These are phyloP conservation scores for Eubasilissa splendida DNA, from an alignment of 2,888 invertebrate genomes.

Conservation along the genomic window DNA sequence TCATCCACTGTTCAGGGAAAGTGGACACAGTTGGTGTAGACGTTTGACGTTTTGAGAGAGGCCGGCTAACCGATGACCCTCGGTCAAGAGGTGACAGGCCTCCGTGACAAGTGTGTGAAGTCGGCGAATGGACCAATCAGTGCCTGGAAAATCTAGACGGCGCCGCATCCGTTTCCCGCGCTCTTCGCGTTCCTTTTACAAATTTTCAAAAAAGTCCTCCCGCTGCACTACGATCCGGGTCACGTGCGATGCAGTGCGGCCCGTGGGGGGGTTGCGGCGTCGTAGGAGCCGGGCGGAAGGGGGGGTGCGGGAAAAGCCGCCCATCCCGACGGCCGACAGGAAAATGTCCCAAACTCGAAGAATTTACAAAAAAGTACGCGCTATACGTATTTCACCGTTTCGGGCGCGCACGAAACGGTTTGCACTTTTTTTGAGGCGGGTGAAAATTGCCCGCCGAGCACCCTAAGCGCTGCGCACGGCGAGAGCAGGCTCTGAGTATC, in stretches of 20 bases:
- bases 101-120: too few species aligned
- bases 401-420: too few species aligned
- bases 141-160: slow-evolving; percentile 1
- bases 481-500: slow-evolving; percentile 41
- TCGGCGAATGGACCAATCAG: too few species aligned
- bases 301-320: slow-evolving; percentile 56
- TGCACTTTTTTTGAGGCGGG: background rate
- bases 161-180: slow-evolving; percentile 62
- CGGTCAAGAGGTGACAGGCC: too few species aligned
- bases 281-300: slow-evolving; percentile 59
- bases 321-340: slow-evolving; percentile 55
- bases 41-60: too few species aligned
- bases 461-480: background rate
- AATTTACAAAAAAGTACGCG: background rate
- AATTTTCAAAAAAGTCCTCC: slow-evolving; percentile 45
- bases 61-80: too few species aligned
- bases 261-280: slow-evolving; percentile 62
- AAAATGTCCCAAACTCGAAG: slow-evolving; percentile 1
- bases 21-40: too few species aligned
- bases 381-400: background rate
- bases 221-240: slow-evolving; percentile 56
- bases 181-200: slow-evolving; percentile 1
- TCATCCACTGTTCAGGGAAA: too few species aligned
- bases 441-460: background rate
- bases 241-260: slow-evolving; percentile 60